Base-by-base conservation (phyloP, 2,888 invertebrate species). In the Drosophila incognita region DNA sequence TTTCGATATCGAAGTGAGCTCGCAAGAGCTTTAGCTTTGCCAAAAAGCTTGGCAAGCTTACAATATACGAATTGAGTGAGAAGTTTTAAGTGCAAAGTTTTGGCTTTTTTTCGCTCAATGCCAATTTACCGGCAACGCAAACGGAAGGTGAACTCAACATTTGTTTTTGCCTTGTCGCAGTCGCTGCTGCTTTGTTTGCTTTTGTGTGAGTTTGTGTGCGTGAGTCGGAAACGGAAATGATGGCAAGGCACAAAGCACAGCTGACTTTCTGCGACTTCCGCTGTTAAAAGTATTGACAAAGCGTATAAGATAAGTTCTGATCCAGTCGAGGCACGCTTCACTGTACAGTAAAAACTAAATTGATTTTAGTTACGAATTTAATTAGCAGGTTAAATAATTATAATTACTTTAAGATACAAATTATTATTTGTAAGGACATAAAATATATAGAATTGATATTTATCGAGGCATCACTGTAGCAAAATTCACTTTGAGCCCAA, bases 191-290 rank as follows among this genome's bases (percentile, higher is more conserved):
- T 66, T 52, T 59, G 40, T 58, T 51, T 65, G 56, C 63, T 51
- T 63, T 58, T 63, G 21, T 56, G 51, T 46, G 63, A 56, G 21
- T n/a, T 36, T 61, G 65, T 62, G 18, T 63, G 33, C 42, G 65
- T 64, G 65, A 62, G 67, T 54, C 87, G 87, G 87, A 87, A 87
- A 87, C 87, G 87, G 87, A 89, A 89, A 87, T 81, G 85, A 73
- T 77, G 62, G 69, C 80, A 73, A 46, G 60, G 52, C 78, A 58
- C 54, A 35, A 29, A 74, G 74, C 71, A 68, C 35, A 56, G 63
- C 57, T 67, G 57, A 76, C 82, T 77, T 84, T 80, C 77, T 73
- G 69, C 49, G 31, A 53, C 62, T 65, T 78, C 66, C 67, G 64
- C 58, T 58, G 63, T 18, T 74, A 53, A 58, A 36, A 53, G 51